Conservation (phyloP, 2,113 vertebrate species). For the Piprites chloris region DNA sequence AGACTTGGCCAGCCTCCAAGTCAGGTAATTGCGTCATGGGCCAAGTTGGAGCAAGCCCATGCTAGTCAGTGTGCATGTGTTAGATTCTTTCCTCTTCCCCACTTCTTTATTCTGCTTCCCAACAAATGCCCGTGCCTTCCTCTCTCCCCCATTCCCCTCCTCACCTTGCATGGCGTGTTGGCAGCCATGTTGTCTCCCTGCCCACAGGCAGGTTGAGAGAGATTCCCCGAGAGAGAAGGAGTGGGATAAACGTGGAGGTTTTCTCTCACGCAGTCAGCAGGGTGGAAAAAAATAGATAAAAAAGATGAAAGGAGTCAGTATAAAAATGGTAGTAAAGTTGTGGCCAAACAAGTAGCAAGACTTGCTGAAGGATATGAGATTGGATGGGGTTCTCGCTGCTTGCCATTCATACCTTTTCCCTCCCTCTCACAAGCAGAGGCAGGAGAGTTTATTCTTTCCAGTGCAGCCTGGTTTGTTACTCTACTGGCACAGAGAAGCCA, state of each 20-base stretch:
- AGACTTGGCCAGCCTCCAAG: slow-evolving; percentile 37
- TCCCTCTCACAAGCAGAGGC: background rate
- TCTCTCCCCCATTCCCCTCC: background rate
- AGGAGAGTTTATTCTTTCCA: background rate
- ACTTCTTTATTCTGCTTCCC: background rate
- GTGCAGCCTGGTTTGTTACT: background rate
- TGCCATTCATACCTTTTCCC: background rate
- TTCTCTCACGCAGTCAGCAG: background rate
- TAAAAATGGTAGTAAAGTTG: background rate
- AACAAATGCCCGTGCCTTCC: background rate
- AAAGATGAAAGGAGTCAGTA: background rate
- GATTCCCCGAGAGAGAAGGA: background rate
- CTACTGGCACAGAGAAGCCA: background rate
- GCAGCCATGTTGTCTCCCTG: background rate
- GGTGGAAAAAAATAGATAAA: background rate
- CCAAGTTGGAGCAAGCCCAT: slow-evolving; percentile 38
- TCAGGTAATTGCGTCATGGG: slow-evolving; percentile 3
- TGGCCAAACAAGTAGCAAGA: background rate
- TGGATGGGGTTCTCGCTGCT: background rate
- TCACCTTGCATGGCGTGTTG: background rate
- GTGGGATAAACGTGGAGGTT: background rate
- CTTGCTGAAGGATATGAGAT: background rate
- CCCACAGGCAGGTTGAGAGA: background rate
- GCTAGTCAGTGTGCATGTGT: background rate
- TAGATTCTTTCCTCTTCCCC: background rate